Base-by-base conservation (phyloP, 2,113 vertebrate species). In the Condylura cristata region DNA sequence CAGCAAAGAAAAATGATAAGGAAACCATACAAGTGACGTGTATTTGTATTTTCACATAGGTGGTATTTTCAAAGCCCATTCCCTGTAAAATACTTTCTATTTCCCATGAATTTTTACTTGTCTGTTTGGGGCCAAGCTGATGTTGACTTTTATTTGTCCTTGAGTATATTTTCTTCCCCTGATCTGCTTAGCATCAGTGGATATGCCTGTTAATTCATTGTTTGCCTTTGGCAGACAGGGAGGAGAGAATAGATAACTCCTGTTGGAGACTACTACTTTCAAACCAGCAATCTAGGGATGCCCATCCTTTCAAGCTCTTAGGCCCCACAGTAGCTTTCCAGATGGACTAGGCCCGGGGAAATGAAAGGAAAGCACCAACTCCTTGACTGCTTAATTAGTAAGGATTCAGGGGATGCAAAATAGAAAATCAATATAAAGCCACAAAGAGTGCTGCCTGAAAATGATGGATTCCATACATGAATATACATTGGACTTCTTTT, bases 131-230 rank as follows among this genome's bases (percentile, higher is more conserved):
- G 8, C 39, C 39, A 60, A 81, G 80, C 84, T 72, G 8, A 53
- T 28, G 41, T 26, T 79, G 56, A 87, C 92, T 93, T 89, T 65
- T 51, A n/a, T 58, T 86, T 94, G 72, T 93, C 92, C 61, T 82
- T 81, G 53, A 91, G 24, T 20, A 4, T 61, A 72, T 92, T 75
- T n/a, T 94, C 90, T 79, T 90, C 61, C 89, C 70, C 26, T 95
- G 92, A 92, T 96, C 94, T 96, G 82, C 92, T 97, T 96, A 90
- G 95, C 85, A 95, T 96, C 94, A 68, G 82, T 92, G 79, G 72
- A 41, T 26, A 5, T 79, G 65, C 46, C 87, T 53, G 37, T 89
- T 92, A 89, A 78, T 86, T 90, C 70, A 30, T 70, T 93, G 95
- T 93, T 94, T 93, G 92, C 85, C 80, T 95, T 91, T 89, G 91